phyloP scores from a whole-genome alignment of 2,888 invertebrate species.

The Caenorhabditis imperialis region DNA sequence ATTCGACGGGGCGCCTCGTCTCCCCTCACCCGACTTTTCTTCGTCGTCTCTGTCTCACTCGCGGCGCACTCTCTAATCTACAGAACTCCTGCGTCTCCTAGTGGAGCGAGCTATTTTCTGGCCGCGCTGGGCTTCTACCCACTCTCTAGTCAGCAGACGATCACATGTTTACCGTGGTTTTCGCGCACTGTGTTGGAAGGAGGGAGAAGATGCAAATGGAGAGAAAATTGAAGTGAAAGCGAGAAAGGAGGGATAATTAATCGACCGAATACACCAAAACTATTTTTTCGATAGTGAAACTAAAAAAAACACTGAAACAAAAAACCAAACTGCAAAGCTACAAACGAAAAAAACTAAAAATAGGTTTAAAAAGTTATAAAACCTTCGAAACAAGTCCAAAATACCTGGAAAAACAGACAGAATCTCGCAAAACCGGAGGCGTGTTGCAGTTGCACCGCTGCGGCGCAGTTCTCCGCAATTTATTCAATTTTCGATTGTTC shows the following conservation, averaged over 20 bases:
- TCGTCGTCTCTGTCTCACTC: slow-evolving; percentile 8
- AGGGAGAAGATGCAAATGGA: not conserved
- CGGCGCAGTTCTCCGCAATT: too few species aligned
- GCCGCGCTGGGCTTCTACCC: slow-evolving; percentile 7
- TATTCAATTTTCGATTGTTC: too few species aligned
- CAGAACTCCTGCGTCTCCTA: slow-evolving; percentile 9
- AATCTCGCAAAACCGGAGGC: too few species aligned
- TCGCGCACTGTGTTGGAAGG: slow-evolving; percentile 2
- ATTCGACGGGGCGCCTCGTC: slow-evolving; percentile 6
- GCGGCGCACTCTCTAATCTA: slow-evolving; percentile 3
- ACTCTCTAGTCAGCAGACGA: slow-evolving; percentile 1
- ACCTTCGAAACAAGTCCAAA: too few species aligned
- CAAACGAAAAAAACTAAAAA: too few species aligned
- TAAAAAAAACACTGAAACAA: too few species aligned
- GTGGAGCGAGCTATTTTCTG: not conserved
- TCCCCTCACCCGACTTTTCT: not conserved
- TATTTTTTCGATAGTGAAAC: too few species aligned
- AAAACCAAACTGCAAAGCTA: too few species aligned
- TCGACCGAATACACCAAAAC: too few species aligned
- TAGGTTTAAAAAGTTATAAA: too few species aligned
- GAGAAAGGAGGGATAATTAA: not conserved
- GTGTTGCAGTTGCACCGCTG: too few species aligned
- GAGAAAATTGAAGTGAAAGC: not conserved
- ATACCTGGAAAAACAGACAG: too few species aligned
- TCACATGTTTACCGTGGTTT: slow-evolving; percentile 38